Percentiles rank a stretch among this genome's conserved stretches.
Evolutionary conservation across 2,797 vertebrate species (phyloP).

Genomic region (Rhinatrema bivittatum): DNA sequence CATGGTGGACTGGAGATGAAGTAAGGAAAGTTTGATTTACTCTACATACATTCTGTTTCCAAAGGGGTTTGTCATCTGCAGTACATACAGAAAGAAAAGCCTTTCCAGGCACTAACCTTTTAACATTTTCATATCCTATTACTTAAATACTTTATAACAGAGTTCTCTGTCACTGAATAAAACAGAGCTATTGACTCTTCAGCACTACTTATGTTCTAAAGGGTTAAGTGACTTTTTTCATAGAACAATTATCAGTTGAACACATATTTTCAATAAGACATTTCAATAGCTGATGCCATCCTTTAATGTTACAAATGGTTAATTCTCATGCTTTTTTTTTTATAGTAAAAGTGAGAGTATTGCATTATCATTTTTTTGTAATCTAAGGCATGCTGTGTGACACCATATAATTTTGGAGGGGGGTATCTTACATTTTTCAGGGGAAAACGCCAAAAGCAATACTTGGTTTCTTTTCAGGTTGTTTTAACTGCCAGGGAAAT

Average conservation of each 20-base stretch:
- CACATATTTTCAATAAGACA: conserved; percentile 31
- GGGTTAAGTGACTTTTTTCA: too few relatives aligned
- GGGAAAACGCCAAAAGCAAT: conserved; percentile 49
- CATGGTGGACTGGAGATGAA: too few relatives aligned
- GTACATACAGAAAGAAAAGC: too few relatives aligned
- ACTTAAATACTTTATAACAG: too few relatives aligned
- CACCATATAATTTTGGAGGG: conserved; percentile 63
- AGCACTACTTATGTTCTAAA: too few relatives aligned
- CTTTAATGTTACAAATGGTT: conserved; percentile 48
- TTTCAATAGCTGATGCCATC: conserved; percentile 29
- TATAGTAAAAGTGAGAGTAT: conserved; percentile 53
- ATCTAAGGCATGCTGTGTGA: conserved; percentile 49
- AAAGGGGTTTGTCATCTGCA: too few relatives aligned
- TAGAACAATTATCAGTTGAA: conserved; percentile 16
- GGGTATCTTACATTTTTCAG: conserved; percentile 58
- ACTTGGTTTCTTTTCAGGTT: conserved; percentile 45
- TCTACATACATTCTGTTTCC: too few relatives aligned
- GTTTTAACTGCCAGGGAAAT: conserved; percentile 48
- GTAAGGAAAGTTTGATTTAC: too few relatives aligned
- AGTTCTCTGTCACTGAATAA: too few relatives aligned
- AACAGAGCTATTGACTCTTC: too few relatives aligned
- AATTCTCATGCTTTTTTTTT: conserved; percentile 55
- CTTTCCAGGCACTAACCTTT: too few relatives aligned
- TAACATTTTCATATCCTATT: too few relatives aligned
- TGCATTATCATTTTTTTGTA: conserved; percentile 51